phyloP scores from a whole-genome alignment of 2,888 invertebrate genomes.

The Agriopis marginaria region DNA sequence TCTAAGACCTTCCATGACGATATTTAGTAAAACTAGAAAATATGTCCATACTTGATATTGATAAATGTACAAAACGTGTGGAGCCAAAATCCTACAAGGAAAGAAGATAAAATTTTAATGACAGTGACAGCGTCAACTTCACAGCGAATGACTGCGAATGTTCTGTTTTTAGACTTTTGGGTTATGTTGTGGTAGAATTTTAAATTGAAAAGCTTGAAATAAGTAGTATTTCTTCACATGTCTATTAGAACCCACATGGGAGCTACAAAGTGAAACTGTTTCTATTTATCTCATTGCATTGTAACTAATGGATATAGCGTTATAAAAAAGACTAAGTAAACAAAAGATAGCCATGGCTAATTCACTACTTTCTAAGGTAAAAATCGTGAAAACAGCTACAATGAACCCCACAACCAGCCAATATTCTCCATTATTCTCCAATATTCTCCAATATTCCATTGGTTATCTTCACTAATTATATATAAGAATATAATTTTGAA shows the following conservation, averaged over 20 bases:
- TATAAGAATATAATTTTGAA: background rate
- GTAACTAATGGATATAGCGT: background rate
- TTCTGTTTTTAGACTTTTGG: background rate
- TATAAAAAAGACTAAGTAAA: background rate
- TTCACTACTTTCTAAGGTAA: constrained; percentile 65
- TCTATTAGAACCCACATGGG: background rate
- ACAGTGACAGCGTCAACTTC: background rate
- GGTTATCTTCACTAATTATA: background rate
- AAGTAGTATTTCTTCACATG: background rate
- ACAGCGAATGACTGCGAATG: background rate
- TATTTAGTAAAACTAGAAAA: too few relatives aligned
- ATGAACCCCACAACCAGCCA: background rate
- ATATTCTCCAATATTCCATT: background rate
- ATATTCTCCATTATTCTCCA: background rate
- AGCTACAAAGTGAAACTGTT: background rate
- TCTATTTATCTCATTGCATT: background rate
- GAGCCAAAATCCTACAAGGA: too few relatives aligned
- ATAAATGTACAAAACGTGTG: background rate
- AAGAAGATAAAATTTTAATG: background rate
- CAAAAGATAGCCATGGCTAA: constrained; percentile 60
- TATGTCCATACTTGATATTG: background rate
- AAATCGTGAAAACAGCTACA: constrained; percentile 11
- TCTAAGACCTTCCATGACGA: too few relatives aligned
- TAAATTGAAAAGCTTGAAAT: background rate
- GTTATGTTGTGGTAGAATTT: background rate